Evolutionary conservation across 2,113 vertebrate genomes (phyloP), one percentile per base, ranked within the genome.

Genomic region (Capra hircus): DNA sequence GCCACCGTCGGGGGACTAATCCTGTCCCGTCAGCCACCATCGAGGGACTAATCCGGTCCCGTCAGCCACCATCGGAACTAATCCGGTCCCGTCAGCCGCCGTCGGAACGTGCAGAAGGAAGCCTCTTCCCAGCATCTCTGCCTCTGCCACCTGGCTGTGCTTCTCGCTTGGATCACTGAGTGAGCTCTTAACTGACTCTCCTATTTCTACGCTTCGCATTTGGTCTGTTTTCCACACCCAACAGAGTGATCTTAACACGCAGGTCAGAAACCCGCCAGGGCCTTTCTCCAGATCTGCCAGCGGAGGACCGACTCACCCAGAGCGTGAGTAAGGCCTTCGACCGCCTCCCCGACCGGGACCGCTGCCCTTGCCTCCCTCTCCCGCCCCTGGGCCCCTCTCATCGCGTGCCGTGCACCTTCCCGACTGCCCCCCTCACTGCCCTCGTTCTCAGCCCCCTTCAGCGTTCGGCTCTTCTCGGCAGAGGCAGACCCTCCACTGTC

Each of bases 21-120:
- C 30, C 0, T 19, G 4, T 7, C 17, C 17, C 13, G 3, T n/a
- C 80, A 14, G 80, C 4, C 21, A 6, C 80, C 17, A 0, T 23
- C 1, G 30, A 6, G 40, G 6, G n/a, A 43, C 43, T 12, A 7
- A 1, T 7, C 30, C 0, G 33, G 4, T 7, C 17, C 17, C 13
- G 3, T n/a, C 80, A 14, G 80, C 4, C 21, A 6, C 80, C 17
- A 0, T 23, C 1, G 30, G 43, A 1, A 43, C 43, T 6, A 43
- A 43, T 6, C 43, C 1, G 30, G 4, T 7, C 36, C 36, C 36
- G 36, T n/a, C 80, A 14, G 80, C 4, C 19, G 1, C 80, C 17
- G 1, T 23, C 1, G 30, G 30, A 23, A 0, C 80, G 1, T 7
- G 19, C 3, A 13, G 80, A 52, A 4, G 1, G 30, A n/a, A 3